phyloP scores from a whole-genome alignment of 64 coral and sea anemone genomes.

The Pachyseris speciosa region DNA sequence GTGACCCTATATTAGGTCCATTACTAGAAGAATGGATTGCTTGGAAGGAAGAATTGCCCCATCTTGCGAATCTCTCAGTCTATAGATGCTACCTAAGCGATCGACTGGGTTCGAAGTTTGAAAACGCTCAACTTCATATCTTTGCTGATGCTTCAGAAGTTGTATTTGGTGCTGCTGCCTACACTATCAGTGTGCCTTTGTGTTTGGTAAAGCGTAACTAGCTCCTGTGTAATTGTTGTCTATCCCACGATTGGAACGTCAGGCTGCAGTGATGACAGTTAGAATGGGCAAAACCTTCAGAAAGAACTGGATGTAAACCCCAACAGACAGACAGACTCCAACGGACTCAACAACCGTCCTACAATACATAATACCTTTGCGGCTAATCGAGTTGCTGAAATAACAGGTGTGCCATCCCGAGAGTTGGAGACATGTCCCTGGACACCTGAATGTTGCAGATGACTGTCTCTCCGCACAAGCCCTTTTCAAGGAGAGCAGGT shows the following conservation, averaged over 20 bases:
- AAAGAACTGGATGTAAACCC: constrained; percentile 28
- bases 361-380: constrained; percentile 63
- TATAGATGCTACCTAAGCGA: constrained; percentile 12
- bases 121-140: constrained; percentile 27
- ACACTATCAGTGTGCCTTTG: constrained; percentile 53
- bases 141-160: constrained; percentile 63
- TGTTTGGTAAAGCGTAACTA: constrained; percentile 44
- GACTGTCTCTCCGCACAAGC: constrained; percentile 2
- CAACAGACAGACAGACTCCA: not conserved
- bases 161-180: constrained; percentile 50
- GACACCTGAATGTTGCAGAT: constrained; percentile 37
- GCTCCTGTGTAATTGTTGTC: constrained; percentile 35
- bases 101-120: not conserved
- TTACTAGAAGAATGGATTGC: constrained; percentile 21
- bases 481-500: not conserved
- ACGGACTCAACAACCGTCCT: constrained; percentile 45
- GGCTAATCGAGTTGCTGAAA: constrained; percentile 30
- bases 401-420: constrained; percentile 14
- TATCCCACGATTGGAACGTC: constrained; percentile 68
- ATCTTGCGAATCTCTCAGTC: constrained; percentile 13
- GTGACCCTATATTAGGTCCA: constrained; percentile 19
- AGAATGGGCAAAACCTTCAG: constrained; percentile 12
- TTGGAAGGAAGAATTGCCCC: constrained; percentile 35
- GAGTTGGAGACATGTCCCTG: constrained; percentile 39
- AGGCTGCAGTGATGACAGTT: constrained; percentile 57